Evolutionary conservation across 2,888 invertebrate species (phyloP), one percentile per base, ranked within the genome.

Genomic region (Dynastes tityus): DNA sequence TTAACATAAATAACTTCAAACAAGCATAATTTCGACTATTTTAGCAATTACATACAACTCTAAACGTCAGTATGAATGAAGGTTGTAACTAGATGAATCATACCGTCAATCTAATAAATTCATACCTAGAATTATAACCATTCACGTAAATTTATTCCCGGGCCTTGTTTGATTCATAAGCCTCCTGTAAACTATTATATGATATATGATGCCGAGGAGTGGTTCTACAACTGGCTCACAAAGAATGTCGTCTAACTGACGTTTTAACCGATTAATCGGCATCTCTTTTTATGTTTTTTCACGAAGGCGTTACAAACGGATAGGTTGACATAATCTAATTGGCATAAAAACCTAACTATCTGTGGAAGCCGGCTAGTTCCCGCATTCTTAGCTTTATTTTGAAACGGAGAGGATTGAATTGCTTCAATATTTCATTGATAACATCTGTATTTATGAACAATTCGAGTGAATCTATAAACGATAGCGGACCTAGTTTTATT

Each of bases 21-120:
- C 22, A 16, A 22, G 55, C 55, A 58, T 58, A 58, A 58, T 22
- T 58, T 58, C 22, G 55, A 58, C 16, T 22, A 16, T 58, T 58
- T 58, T 6, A 22, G 55, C 55, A 8, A 8, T 58, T 16, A 58
- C 32, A n/a, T 53, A 53, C 22, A n/a, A 58, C 55, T 2, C 55
- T 16, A 58, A 58, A 58, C 22, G 22, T 58, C 55, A 16, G 16
- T 5, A 58, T 16, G 55, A 58, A 58, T 58, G 55, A 58, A 58
- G 22, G 55, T 58, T 22, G 22, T 58, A 58, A 16, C 8, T 8
- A 8, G 45, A 22, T 58, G 55, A 58, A 22, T 58, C 55, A 58
- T 58, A n/a, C 9, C 9, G 2, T 5, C 22, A 6, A 58, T 58
- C 1, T 16, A 58, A 58, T 58, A 8, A 58, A 58, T 58, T 16